phyloP scores from a whole-genome alignment of 2,113 vertebrate species.

The Carlito syrichta region DNA sequence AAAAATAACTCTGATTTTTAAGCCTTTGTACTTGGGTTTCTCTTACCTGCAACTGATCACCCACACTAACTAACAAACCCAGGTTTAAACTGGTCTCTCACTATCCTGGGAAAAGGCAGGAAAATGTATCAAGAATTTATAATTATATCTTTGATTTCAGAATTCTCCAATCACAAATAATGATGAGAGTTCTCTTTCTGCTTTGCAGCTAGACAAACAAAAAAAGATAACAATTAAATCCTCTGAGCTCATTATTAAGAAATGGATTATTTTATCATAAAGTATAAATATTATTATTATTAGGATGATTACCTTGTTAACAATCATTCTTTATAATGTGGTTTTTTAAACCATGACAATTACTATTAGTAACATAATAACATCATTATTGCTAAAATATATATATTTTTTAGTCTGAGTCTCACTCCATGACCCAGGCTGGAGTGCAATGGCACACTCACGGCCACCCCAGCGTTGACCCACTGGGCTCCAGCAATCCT shows the following conservation, averaged over 20 bases:
- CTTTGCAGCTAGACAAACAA: not conserved
- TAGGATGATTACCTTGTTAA: not conserved
- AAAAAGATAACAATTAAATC: conserved; percentile 26
- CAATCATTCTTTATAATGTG: not conserved
- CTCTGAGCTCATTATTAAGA: not conserved
- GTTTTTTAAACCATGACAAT: conserved; percentile 19
- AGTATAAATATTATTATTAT: not conserved
- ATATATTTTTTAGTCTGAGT: no score
- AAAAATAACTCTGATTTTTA: not conserved
- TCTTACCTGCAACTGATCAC: not conserved
- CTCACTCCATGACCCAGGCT: not conserved
- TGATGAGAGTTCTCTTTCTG: not conserved
- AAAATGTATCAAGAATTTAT: not conserved
- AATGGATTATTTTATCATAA: not conserved
- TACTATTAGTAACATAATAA: conserved; percentile 17
- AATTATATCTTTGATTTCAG: not conserved
- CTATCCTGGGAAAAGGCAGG: not conserved
- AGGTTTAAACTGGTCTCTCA: not conserved
- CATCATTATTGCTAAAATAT: not conserved
- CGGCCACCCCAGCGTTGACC: not conserved
- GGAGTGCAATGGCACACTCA: not conserved
- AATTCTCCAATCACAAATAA: conserved; percentile 13
- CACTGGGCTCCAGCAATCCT: not conserved
- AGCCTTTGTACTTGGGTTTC: not conserved
- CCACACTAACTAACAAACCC: not conserved